Percentiles rank a stretch among this genome's conserved stretches.
phyloP scores from a whole-genome alignment of 2,797 vertebrate species.

The Petrocephalus sullivani region DNA sequence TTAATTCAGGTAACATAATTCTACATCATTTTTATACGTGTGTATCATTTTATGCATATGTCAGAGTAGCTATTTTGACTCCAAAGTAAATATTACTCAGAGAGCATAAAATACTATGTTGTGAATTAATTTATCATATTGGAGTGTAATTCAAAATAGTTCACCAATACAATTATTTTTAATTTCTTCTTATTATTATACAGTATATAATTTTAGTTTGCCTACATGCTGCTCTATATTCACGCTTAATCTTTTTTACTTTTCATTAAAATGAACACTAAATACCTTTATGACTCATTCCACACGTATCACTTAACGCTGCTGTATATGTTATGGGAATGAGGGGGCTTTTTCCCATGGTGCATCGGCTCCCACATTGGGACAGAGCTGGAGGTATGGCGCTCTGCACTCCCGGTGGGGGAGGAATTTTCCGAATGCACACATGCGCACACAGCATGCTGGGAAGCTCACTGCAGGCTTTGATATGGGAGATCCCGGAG shows the following conservation, averaged over 20 bases:
- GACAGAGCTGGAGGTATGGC: background rate
- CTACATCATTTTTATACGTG: background rate
- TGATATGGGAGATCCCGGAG: background rate
- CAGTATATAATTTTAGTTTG: background rate
- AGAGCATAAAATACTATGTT: background rate
- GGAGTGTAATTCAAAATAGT: background rate
- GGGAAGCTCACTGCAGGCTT: background rate
- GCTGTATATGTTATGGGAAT: background rate
- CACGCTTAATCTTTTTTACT: background rate
- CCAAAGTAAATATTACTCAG: background rate
- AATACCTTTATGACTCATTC: background rate
- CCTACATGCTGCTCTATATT: background rate
- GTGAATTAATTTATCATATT: background rate
- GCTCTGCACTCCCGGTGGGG: background rate
- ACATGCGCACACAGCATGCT: background rate
- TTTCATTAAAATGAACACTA: background rate
- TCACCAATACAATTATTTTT: background rate
- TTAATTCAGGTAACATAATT: constrained; percentile 65
- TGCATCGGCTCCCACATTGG: background rate
- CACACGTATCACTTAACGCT: background rate
- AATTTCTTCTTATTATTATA: background rate
- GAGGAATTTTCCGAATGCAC: background rate
- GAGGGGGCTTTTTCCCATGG: background rate
- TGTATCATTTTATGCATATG: background rate
- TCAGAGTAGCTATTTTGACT: background rate